Base-by-base conservation (phyloP, 2,888 invertebrate genomes). In the Schizotus pectinicornis region DNA sequence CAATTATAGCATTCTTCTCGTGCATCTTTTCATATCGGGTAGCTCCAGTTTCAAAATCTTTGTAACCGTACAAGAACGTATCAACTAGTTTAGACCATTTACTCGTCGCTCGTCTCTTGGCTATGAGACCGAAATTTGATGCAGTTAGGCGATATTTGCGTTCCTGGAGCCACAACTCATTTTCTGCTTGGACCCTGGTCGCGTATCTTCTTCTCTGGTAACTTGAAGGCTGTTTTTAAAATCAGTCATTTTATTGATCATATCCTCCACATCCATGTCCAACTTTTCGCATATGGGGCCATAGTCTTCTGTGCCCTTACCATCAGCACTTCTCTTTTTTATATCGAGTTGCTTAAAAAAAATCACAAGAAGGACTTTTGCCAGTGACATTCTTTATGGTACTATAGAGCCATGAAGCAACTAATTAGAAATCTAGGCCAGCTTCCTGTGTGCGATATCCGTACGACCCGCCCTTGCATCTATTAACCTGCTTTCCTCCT, bases 61-160 rank as follows among this genome's bases (percentile, higher is more conserved):
- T 37, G n/a, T 22, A 3, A 5, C 36, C 7, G 12, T 48, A 48
- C 34, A 48, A 48, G 6, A 37, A 7, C 6, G 3, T 12, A 7
- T 38, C 9, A 5, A 48, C 48, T 7, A 47, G 14, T n/a, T 6
- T 35, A 7, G 13, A n/a, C 48, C 48, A 37, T 48, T 48, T 48
- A 11, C 30, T 37, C 13, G 8, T 37, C 9, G 7, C 14, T 48
- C 48, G 7, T 48, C 36, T 8, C 36, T 48, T 48, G 36, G n/a
- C 14, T 3, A 48, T 48, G 8, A 9, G 30, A 12, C 36, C 48
- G 13, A 48, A 48, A 5, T 9, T 48, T 3, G 48, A 48, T 2
- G 48, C 36, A 6, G 48, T 48, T 12, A 48, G 6, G 2, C 48
- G 48, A n/a, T 48, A 7, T 36, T 48, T 37, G 13, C 48, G 8